Percentiles rank a stretch among this genome's conserved stretches.
Evolutionary conservation across 2,888 invertebrate species (phyloP).

Genomic region (Cheilosia impressa): DNA sequence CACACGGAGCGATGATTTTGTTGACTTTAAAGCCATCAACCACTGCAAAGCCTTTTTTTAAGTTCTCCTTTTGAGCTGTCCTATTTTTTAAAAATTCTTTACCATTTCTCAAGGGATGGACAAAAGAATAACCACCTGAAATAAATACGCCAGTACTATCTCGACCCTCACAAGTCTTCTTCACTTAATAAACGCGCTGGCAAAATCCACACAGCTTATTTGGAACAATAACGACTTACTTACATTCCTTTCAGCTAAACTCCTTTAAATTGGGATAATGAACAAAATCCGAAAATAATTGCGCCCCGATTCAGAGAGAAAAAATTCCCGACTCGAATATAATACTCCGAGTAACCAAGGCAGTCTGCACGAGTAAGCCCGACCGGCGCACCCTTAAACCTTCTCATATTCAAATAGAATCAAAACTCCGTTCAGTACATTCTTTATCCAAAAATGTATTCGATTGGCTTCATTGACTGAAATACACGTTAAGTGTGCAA

Average conservation of each 20-base stretch:
- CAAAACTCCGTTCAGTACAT: conserved; percentile 21
- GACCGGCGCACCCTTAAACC: not conserved
- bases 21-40: too few species aligned
- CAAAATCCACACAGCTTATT: too few species aligned
- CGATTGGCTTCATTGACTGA: conserved; percentile 82
- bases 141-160: too few species aligned
- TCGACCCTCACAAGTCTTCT: too few species aligned
- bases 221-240: too few species aligned
- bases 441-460: conserved; percentile 56
- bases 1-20: too few species aligned
- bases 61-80: too few species aligned
- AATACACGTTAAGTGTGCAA: conserved; percentile 76
- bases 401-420: conserved; percentile 17
- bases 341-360: conserved; percentile 34
- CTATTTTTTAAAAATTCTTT: too few species aligned
- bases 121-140: too few species aligned
- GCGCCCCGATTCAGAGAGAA: conserved; percentile 8
- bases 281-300: conserved; percentile 68
- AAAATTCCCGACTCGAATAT: not conserved
- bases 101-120: too few species aligned
- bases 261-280: conserved; percentile 58
- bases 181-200: too few species aligned
- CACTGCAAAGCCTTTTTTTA: too few species aligned
- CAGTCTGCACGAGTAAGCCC: conserved; percentile 2
- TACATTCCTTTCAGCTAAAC: conserved; percentile 21